Base-by-base conservation (phyloP, 2,797 vertebrate genomes). In the Nyctalus aviator region DNA sequence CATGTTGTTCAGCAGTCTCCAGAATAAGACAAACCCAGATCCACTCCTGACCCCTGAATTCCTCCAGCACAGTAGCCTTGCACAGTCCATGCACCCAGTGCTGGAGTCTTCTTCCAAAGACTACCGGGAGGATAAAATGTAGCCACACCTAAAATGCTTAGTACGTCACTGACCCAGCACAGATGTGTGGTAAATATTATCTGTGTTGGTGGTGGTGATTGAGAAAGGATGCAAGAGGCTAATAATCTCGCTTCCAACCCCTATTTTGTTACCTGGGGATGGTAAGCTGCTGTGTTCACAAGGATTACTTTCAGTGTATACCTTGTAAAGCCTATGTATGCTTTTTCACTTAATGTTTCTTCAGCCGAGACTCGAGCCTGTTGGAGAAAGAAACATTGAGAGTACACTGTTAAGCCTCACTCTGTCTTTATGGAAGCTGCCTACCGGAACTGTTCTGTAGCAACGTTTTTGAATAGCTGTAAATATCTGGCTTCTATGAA, bases 391-490 rank as follows among this genome's bases (percentile, higher is more conserved):
- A 82, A 73, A 32, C 79, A 88, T 75, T 76, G 44, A 72, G 83
- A 69, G 20, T 71, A 53, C 5, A 8, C 69, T 23, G 25, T 48
- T 72, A 85, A n/a, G 64, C 15, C 35, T 88, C 41, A 32, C 11
- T 90, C 71, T 66, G 91, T 93, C 41, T 89, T 92, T 82, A 73
- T 5, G 30, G 88, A 59, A 93, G 83, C 64, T 88, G 75, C 44
- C 84, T 81, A 3, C 21, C 37, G 53, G 69, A 88, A 62, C 78
- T 81, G 44, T 75, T 96, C 57, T 25, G 35, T 32, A 90, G 68
- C 62, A 27, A 0, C 78, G 13, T 77, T 27, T 94, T 84, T 84
- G 66, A 83, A 68, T 79, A 91, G 83, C 78, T 91, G 46, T 64
- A 89, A 86, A 59, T 25, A 79, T 90, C 48, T 91, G 91, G 57